These are phyloP conservation scores for Nothoprocta pentlandii DNA, from an alignment of 2,113 vertebrate genomes.

Conservation along the genomic window DNA sequence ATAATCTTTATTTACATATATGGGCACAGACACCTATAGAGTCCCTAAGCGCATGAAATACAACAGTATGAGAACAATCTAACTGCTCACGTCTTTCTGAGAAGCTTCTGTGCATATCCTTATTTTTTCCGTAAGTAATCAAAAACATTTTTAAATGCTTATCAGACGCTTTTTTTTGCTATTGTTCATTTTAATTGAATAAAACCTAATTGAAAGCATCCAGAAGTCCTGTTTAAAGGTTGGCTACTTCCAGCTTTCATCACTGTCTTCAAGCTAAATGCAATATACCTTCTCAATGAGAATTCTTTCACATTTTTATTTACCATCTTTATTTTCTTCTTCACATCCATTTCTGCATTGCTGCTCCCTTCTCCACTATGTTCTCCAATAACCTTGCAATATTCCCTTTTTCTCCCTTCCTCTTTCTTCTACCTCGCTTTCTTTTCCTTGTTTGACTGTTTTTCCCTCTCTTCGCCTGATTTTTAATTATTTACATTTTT, in stretches of 20 bases:
- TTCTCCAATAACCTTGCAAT: neutral
- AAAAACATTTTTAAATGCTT: neutral
- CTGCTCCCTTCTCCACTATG: neutral
- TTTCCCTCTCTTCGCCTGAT: neutral
- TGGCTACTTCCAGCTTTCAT: neutral
- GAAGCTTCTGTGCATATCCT: neutral
- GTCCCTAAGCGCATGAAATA: neutral
- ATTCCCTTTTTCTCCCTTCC: neutral
- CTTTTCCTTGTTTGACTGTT: neutral
- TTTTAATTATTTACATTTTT: neutral
- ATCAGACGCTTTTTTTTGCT: neutral
- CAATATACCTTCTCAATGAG: neutral
- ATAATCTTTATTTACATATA: neutral
- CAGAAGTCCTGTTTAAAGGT: neutral
- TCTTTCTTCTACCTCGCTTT: neutral
- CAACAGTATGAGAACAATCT: neutral
- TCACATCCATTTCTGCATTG: neutral
- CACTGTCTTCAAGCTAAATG: neutral
- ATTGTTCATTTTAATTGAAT: neutral
- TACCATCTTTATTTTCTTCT: neutral
- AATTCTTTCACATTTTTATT: neutral
- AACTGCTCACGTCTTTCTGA: neutral
- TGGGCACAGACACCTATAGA: neutral
- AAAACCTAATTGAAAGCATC: neutral
- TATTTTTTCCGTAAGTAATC: neutral